These are phyloP conservation scores for Cyclophora punctaria DNA, from an alignment of 2,888 invertebrate species.

Conservation along the genomic window DNA sequence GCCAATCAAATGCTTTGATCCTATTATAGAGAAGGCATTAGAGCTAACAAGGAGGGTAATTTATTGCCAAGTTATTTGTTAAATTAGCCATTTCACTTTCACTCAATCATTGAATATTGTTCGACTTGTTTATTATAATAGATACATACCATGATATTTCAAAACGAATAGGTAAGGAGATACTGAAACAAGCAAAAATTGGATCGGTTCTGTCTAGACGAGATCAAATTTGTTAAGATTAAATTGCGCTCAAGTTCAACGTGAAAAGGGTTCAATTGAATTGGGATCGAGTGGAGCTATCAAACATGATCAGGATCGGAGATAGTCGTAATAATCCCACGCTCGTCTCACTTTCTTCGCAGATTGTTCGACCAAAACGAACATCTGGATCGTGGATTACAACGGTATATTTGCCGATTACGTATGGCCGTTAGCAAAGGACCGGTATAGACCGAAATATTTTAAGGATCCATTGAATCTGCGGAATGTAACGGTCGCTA, in stretches of 20 bases:
- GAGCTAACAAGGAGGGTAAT: neutral
- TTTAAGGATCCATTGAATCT: conserved; percentile 18
- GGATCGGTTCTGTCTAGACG: conserved; percentile 24
- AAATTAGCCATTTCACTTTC: no score
- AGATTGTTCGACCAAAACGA: conserved; percentile 38
- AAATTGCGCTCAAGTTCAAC: conserved; percentile 21
- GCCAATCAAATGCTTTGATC: no score
- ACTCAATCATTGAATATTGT: no score
- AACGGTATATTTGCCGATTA: conserved; percentile 42
- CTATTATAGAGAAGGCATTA: no score
- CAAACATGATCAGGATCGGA: conserved; percentile 20
- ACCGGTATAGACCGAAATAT: conserved; percentile 24
- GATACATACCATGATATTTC: neutral
- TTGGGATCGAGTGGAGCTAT: conserved; percentile 24
- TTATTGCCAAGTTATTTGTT: no score
- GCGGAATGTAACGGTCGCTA: conserved; percentile 25
- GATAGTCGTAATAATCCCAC: conserved; percentile 50
- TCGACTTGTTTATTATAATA: no score
- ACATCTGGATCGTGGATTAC: conserved; percentile 42
- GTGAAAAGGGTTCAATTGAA: conserved; percentile 19
- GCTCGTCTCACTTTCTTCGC: conserved; percentile 50
- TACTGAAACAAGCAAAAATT: conserved; percentile 8
- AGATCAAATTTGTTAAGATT: conserved; percentile 21
- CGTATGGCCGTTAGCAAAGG: conserved; percentile 23
- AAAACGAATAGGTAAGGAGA: neutral